phyloP scores from a whole-genome alignment of 1,140 invertebrate genomes.

The Dendrolimus punctatus region DNA sequence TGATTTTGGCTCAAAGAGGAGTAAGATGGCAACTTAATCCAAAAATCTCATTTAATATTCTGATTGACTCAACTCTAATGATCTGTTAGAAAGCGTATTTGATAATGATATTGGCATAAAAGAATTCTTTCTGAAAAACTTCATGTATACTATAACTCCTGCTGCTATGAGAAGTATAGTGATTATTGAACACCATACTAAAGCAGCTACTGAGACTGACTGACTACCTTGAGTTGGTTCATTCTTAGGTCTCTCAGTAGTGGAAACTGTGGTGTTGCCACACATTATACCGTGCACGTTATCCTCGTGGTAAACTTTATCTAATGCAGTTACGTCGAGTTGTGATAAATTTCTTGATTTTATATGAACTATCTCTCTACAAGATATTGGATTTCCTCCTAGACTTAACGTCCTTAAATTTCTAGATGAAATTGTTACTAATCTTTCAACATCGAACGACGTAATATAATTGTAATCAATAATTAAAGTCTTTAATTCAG shows the following conservation, averaged over 20 bases:
- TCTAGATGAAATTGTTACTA: conserved; percentile 22
- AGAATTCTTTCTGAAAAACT: conserved; percentile 13
- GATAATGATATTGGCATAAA: background rate
- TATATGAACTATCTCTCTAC: conserved; percentile 44
- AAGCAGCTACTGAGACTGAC: conserved; percentile 6
- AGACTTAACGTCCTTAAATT: conserved; percentile 41
- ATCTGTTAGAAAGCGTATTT: too few relatives aligned
- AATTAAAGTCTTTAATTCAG: conserved; percentile 34
- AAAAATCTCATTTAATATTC: too few relatives aligned
- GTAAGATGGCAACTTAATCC: too few relatives aligned
- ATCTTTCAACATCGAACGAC: conserved; percentile 33
- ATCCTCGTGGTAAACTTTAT: conserved; percentile 56
- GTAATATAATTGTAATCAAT: conserved; percentile 51
- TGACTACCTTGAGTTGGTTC: background rate
- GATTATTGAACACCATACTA: conserved; percentile 19
- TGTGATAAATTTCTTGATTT: conserved; percentile 22
- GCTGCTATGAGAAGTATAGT: conserved; percentile 18
- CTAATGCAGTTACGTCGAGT: conserved; percentile 41
- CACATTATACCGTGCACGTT: conserved; percentile 56
- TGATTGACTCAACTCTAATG: too few relatives aligned
- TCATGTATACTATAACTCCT: conserved; percentile 7
- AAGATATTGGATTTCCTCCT: conserved; percentile 49
- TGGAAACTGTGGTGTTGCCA: conserved; percentile 14
- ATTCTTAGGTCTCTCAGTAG: background rate
- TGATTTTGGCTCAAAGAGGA: too few relatives aligned